phyloP scores from a whole-genome alignment of 2,797 vertebrate genomes.

The Hydrophis major region DNA sequence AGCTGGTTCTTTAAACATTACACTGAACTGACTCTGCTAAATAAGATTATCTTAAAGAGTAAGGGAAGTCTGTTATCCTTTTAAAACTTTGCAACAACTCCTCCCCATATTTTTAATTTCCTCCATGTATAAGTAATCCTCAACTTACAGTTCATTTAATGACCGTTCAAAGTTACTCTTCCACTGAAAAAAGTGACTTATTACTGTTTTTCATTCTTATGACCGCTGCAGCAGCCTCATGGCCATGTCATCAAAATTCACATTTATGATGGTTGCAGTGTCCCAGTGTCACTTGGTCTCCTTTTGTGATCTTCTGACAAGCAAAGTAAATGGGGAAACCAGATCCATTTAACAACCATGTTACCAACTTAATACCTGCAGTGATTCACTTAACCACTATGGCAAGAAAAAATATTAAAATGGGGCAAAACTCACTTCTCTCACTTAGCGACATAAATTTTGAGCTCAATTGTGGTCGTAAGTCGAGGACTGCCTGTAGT shows the following conservation, averaged over 20 bases:
- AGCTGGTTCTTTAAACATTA: neutral
- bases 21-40: neutral
- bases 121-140: neutral
- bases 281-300: accelerated
- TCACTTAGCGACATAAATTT: neutral
- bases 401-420: neutral
- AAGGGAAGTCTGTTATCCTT: neutral
- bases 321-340: neutral
- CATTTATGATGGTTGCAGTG: neutral
- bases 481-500: neutral
- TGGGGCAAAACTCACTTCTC: neutral
- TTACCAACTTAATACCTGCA: neutral
- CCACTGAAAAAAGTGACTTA: neutral
- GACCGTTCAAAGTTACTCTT: neutral
- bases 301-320: neutral
- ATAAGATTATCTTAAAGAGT: neutral
- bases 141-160: neutral
- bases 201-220: neutral
- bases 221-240: neutral
- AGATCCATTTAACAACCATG: neutral
- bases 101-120: neutral
- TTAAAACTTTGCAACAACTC: neutral
- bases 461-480: neutral
- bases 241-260: neutral
- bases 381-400: neutral